Evolutionary conservation across 2,888 invertebrate species (phyloP), one percentile per base, ranked within the genome.

Genomic region (Blera fallax): DNA sequence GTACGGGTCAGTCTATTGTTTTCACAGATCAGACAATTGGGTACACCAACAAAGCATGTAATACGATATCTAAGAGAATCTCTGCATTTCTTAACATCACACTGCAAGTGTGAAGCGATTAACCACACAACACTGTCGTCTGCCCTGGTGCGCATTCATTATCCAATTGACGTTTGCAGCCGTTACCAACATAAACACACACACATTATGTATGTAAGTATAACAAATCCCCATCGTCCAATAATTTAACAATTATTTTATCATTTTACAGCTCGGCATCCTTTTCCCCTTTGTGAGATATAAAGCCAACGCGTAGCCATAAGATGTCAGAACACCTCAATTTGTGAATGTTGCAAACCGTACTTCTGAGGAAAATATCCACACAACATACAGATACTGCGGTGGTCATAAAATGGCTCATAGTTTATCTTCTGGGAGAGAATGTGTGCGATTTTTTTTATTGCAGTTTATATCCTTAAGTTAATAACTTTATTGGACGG

Each of bases 381-480:
- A 10, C 16, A 18, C 8, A 37, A 29, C 11, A 32, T 16, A 37
- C 16, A 62, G 48, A 54, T 37, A 70, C 32, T 29, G 18, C 72
- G 43, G 67, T 62, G 79, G 64, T 58, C 83, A 73, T 84, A 84
- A 84, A 79, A 69, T 69, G 62, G 29, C 52, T 69, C 40, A 74
- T 69, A 64, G 43, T 56, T 69, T 79, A 73, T 79, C 62, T 74
- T 14, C 11, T 16, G 14, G 56, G 29, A 43, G 73, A 37, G 62
- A 54, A 58, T 45, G 82, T 48, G 64, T 67, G n/a, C n/a, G n/a
- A n/a, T n/a, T n/a, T 78, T 40, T 45, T 83, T 84, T 64, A 79
- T 79, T 54, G 64, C 73, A 48, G 24, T 34, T 62, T 24, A 34
- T 73, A 69, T 84, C 73, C 73, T 74, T 62, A 79, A 79, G 69